Evolutionary conservation across 2,797 vertebrate genomes (phyloP), one percentile per base, ranked within the genome.

Genomic region (Taenioides sp.): DNA sequence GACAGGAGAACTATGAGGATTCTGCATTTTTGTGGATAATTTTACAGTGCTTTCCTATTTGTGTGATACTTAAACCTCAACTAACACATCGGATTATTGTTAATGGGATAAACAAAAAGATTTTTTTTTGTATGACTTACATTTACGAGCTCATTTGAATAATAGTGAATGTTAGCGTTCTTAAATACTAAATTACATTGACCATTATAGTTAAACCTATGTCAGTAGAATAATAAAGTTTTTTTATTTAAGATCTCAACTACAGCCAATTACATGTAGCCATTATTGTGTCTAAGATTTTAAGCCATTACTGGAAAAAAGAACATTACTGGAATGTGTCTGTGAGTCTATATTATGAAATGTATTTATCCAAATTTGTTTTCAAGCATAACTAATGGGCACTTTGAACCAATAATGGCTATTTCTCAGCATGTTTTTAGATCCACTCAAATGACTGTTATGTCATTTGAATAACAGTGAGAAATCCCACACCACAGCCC

Each of bases 391-490:
- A 62, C 20, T 62, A 34, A 31, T 31, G 7, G 9, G 17, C 34
- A 12, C 31, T 62, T 62, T 62, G 10, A 60, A 37, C 28, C 6
- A n/a, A 34, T n/a, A 14, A n/a, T 61, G 5, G 31, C 7, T 28
- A 60, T 34, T 61, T 61, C 5, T 28, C 59, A 61, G 5, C 31
- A 9, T 59, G 23, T 54, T 16, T 62, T 28, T 0, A 47, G 22
- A 25, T 10, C 37, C 65, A 40, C 40, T 25, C 17, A 61, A 49
- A 65, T 60, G 2, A 23, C 25, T 31, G 22, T 37, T 10, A 37
- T 47, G 27, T 28, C 37, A 18, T 54, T 65, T 75, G 54, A 68
- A 68, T 58, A 68, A 63, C 49, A 20, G n/a, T 61, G 14, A 40
- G 20, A 73, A 62, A 55, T 27, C 43, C 43, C 37, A 4, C 14